Evolutionary conservation across 2,113 vertebrate genomes (phyloP).

Genomic region (Aphelocoma coerulescens): DNA sequence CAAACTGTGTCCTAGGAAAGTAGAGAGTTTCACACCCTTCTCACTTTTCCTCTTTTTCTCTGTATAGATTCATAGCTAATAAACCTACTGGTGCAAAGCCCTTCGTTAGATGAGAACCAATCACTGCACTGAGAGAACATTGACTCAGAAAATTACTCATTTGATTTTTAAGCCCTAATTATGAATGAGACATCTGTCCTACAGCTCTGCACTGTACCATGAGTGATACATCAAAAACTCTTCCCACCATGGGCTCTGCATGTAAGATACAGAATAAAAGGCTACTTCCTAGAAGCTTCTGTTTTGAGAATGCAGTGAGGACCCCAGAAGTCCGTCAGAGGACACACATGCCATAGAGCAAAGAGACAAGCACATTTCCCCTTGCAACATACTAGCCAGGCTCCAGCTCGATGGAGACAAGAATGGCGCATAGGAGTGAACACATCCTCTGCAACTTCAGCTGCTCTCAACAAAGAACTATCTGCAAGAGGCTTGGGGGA

Average conservation of each 20-base stretch:
- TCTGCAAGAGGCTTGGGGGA: neutral
- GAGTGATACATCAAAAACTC: neutral
- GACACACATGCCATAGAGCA: neutral
- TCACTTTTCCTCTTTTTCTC: neutral
- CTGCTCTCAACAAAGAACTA: neutral
- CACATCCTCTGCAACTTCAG: neutral
- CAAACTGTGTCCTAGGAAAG: neutral
- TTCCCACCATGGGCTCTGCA: neutral
- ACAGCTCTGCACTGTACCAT: neutral
- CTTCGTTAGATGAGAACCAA: neutral
- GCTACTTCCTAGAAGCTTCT: neutral
- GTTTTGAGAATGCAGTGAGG: neutral
- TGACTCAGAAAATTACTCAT: neutral
- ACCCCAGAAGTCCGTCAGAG: neutral
- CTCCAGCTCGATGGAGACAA: neutral
- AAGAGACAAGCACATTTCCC: neutral
- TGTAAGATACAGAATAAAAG: neutral
- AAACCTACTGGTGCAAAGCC: neutral
- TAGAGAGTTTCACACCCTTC: neutral
- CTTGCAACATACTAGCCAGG: neutral
- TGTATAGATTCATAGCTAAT: neutral
- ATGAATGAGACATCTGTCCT: neutral
- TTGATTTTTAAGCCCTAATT: neutral
- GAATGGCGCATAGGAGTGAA: neutral
- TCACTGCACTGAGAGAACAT: neutral